Percentiles rank a stretch among this genome's conserved stretches.
Evolutionary conservation across 2,797 vertebrate genomes (phyloP).

Genomic region (Lycodopsis pacificus): DNA sequence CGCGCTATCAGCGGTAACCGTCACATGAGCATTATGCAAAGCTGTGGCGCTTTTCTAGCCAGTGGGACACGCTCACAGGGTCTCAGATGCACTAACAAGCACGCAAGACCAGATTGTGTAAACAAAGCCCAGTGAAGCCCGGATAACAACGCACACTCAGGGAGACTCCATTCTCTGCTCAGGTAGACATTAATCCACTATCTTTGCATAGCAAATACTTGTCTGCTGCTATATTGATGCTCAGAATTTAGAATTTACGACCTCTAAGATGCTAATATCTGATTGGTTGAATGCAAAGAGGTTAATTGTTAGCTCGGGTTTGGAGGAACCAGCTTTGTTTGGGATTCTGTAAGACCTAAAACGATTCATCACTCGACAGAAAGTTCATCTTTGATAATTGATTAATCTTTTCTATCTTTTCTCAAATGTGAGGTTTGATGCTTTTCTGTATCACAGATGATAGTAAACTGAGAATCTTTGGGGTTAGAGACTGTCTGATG

Average conservation of each 20-base stretch:
- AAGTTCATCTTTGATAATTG: background rate
- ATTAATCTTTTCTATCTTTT: background rate
- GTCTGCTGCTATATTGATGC: background rate
- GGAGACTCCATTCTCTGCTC: background rate
- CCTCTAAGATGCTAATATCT: background rate
- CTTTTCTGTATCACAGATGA: slow-evolving; percentile 31
- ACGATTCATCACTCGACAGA: background rate
- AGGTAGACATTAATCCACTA: background rate
- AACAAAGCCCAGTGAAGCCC: background rate
- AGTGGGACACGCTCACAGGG: background rate
- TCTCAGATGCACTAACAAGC: background rate
- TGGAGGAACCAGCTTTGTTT: background rate
- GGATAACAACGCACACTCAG: background rate
- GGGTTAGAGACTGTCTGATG: background rate
- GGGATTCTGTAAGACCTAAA: background rate
- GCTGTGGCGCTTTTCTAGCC: background rate
- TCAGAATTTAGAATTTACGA: background rate
- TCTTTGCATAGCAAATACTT: background rate
- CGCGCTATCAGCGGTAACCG: background rate
- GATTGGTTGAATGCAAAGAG: background rate
- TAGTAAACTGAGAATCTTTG: slow-evolving; percentile 13
- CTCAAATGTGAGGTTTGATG: slow-evolving; percentile 13
- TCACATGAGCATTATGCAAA: background rate
- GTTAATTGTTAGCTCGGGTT: background rate
- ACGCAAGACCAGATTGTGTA: background rate